Conservation (phyloP, 2,113 vertebrate species). For the Sarotherodon lohbergeri region DNA sequence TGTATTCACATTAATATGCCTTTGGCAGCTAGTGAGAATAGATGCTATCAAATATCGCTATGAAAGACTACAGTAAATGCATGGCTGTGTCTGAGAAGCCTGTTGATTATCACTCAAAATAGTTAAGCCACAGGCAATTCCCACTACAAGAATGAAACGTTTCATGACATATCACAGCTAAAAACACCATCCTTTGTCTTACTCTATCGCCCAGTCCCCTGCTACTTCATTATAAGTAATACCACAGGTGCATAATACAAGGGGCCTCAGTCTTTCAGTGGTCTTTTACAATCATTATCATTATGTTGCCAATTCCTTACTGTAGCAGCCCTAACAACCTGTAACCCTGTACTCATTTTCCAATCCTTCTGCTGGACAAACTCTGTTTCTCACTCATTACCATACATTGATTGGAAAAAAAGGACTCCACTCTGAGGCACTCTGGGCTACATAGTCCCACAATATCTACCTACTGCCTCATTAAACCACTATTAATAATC, state of each 20-base stretch:
- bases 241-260: not conserved
- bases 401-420: slow-evolving; percentile 61
- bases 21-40: not conserved
- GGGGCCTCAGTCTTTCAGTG: not conserved
- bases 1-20: slow-evolving; percentile 15
- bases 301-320: slow-evolving; percentile 14
- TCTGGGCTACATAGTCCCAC: slow-evolving; percentile 25
- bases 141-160: not conserved
- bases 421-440: slow-evolving; percentile 31
- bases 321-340: slow-evolving; percentile 9
- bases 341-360: slow-evolving; percentile 17
- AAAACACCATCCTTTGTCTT: slow-evolving; percentile 5
- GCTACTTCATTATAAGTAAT: slow-evolving; percentile 3
- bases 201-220: not conserved
- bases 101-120: slow-evolving; percentile 24
- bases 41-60: not conserved
- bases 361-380: slow-evolving; percentile 24
- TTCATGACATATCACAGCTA: slow-evolving; percentile 7
- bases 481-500: slow-evolving; percentile 50
- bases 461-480: slow-evolving; percentile 41
- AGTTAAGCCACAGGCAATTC: slow-evolving; percentile 4
- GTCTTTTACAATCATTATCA: slow-evolving; percentile 25
- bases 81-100: not conserved
- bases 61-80: not conserved
- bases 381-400: slow-evolving; percentile 45